These are phyloP conservation scores for Pachycephus smyrnensis DNA, from an alignment of 2,888 invertebrate species.

Conservation along the genomic window DNA sequence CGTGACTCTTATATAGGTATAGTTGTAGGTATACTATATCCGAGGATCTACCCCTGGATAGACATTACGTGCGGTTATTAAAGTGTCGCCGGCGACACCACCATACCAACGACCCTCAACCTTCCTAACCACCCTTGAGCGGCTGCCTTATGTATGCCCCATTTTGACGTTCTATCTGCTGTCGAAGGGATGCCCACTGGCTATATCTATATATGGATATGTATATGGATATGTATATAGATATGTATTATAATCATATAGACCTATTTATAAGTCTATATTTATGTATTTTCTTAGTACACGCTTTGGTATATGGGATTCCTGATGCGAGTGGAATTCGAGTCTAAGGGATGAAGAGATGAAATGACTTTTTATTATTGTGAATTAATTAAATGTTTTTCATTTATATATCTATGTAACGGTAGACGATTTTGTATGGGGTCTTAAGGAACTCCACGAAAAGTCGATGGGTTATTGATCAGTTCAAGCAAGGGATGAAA, in stretches of 20 bases:
- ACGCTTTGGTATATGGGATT: not conserved
- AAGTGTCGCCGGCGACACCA: constrained; percentile 46
- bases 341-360: not conserved
- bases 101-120: constrained; percentile 1
- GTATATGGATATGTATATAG: too few species aligned
- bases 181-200: not conserved
- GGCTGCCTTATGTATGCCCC: not conserved
- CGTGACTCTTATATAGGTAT: constrained; percentile 6
- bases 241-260: too few species aligned
- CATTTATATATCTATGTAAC: not conserved
- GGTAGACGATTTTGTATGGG: not conserved
- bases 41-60: constrained; percentile 14
- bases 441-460: not conserved
- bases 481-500: not conserved
- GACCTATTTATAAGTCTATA: too few species aligned
- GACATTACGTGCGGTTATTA: constrained; percentile 52
- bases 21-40: not conserved
- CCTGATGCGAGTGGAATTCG: not conserved
- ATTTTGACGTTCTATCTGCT: not conserved
- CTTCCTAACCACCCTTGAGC: not conserved
- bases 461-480: not conserved
- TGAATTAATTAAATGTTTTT: not conserved
- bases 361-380: not conserved
- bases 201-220: not conserved
- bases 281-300: not conserved